Conservation (phyloP, 2,797 vertebrate genomes). For the Tapera naevia region DNA sequence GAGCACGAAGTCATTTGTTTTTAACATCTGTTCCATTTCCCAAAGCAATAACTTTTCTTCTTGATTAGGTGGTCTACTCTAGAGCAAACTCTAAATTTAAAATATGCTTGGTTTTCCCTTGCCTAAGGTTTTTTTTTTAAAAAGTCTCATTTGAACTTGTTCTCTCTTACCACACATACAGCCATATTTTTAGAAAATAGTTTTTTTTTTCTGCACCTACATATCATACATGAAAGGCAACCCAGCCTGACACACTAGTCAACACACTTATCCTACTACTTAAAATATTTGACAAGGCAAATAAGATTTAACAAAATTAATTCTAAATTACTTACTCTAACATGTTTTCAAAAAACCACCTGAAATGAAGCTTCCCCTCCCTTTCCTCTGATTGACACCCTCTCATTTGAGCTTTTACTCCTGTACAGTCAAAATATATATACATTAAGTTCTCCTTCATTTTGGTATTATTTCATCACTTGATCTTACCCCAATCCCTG, state of each 20-base stretch:
- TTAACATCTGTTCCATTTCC: conserved; percentile 68
- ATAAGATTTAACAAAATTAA: background rate
- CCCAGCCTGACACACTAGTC: background rate
- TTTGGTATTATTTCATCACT: background rate
- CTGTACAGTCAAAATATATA: background rate
- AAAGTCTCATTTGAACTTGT: background rate
- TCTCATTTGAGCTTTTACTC: background rate
- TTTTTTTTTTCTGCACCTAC: background rate
- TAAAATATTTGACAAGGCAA: background rate
- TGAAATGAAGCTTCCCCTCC: background rate
- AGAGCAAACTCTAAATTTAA: conserved; percentile 59
- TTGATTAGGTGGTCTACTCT: conserved; percentile 66
- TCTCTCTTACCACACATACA: background rate
- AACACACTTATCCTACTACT: background rate
- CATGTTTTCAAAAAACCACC: background rate
- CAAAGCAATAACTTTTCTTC: conserved; percentile 61
- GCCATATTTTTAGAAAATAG: background rate
- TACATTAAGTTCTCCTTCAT: rapidly evolving
- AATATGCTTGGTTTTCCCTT: conserved; percentile 15
- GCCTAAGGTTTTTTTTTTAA: background rate
- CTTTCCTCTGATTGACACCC: background rate
- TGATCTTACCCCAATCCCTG: background rate
- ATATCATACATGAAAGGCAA: background rate
- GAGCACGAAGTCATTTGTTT: conserved; percentile 68
- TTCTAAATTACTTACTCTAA: background rate